A percentile compares a stretch with the other conserved stretches of the same genome.
These are phyloP conservation scores for Ceryle rudis DNA, from an alignment of 2,797 vertebrate genomes.

Conservation along the genomic window DNA sequence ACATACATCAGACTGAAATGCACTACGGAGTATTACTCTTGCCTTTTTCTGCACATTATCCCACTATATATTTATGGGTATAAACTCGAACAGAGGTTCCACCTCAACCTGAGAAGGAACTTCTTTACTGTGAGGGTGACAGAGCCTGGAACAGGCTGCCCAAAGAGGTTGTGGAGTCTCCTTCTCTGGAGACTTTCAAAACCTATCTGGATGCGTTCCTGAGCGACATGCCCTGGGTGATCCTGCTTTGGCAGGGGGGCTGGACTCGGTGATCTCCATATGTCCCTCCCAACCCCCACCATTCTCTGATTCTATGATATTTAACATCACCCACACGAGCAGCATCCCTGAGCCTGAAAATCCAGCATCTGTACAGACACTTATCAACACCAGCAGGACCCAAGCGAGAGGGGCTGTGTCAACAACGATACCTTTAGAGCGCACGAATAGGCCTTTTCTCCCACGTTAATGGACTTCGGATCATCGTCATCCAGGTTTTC, in stretches of 20 bases:
- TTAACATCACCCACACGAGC: not conserved
- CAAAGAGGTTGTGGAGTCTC: too few relatives aligned
- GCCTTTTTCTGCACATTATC: not conserved
- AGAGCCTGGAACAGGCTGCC: too few relatives aligned
- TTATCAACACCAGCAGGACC: not conserved
- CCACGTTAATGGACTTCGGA: conserved; percentile 93
- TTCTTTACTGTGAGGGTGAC: too few relatives aligned
- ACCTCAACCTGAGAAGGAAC: too few relatives aligned
- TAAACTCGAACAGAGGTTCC: too few relatives aligned
- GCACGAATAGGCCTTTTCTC: conserved; percentile 92
- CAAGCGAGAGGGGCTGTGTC: not conserved
- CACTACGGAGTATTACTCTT: not conserved
- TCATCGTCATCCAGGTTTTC: conserved; percentile 95
- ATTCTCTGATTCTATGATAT: too few relatives aligned
- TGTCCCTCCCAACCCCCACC: too few relatives aligned
- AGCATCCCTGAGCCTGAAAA: not conserved
- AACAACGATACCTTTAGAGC: conserved; percentile 86
- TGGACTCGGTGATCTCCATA: too few relatives aligned
- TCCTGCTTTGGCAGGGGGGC: too few relatives aligned
- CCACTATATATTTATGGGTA: not conserved
- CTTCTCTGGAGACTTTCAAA: too few relatives aligned
- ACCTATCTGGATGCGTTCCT: too few relatives aligned
- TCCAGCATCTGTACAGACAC: not conserved
- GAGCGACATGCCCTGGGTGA: too few relatives aligned
- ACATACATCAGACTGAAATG: not conserved